Conservation (phyloP, 2,113 vertebrate genomes). For the Odontesthes bonariensis region DNA sequence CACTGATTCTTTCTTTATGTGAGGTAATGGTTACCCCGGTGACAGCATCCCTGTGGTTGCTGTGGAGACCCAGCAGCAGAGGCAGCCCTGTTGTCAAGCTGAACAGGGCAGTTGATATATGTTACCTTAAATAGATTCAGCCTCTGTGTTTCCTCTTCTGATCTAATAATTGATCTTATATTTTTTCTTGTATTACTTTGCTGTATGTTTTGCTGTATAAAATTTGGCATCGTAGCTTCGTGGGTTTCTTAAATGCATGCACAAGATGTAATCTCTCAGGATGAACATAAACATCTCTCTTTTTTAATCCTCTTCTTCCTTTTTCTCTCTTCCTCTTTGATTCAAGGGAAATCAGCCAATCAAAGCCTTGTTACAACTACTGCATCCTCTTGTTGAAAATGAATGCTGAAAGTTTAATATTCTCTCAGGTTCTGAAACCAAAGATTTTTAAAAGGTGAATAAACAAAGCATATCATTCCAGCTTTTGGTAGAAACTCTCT, state of each 20-base stretch:
- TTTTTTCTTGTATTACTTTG: slow-evolving; percentile 9
- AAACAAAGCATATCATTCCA: not conserved
- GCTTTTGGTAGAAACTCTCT: no score
- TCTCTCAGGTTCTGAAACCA: not conserved
- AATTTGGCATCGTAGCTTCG: not conserved
- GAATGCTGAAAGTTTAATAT: slow-evolving; percentile 1
- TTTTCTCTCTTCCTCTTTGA: slow-evolving; percentile 12
- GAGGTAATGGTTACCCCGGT: slow-evolving; percentile 59
- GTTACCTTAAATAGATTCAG: slow-evolving; percentile 53
- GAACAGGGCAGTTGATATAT: slow-evolving; percentile 45
- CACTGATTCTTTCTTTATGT: slow-evolving; percentile 52
- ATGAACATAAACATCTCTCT: not conserved
- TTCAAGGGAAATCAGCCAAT: slow-evolving; percentile 12
- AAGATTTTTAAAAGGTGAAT: not conserved
- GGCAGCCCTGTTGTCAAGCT: slow-evolving; percentile 50
- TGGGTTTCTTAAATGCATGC: not conserved
- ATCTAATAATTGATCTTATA: not conserved
- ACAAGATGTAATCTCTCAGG: not conserved
- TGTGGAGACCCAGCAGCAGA: slow-evolving; percentile 58
- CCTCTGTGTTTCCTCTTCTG: slow-evolving; percentile 8
- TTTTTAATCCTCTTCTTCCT: not conserved
- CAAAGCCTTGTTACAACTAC: not conserved
- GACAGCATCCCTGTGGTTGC: slow-evolving; percentile 72
- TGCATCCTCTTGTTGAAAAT: not conserved
- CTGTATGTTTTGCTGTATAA: not conserved